A percentile compares a stretch with the other conserved stretches of the same genome.
Conservation (phyloP, 2,888 invertebrate species). For the Trisateles emortualis region DNA sequence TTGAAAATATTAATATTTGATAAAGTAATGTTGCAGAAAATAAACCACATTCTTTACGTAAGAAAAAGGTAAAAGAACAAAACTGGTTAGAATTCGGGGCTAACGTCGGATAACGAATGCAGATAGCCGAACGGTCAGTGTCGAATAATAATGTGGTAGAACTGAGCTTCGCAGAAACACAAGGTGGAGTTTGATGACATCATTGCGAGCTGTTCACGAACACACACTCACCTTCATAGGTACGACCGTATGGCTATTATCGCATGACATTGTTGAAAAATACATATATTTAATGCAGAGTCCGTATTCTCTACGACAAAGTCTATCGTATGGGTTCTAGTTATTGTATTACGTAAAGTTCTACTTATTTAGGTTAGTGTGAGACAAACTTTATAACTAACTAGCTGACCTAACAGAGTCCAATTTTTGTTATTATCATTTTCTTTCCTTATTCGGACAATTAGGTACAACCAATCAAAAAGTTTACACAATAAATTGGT, state of each 20-base stretch:
- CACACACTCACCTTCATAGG: conserved; percentile 73
- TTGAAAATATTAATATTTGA: conserved; percentile 5
- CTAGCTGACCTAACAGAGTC: too few species aligned
- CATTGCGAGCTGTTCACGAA: conserved; percentile 62
- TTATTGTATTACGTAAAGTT: too few species aligned
- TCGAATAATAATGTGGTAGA: conserved; percentile 75
- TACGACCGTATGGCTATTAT: conserved; percentile 37
- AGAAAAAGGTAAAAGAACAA: conserved; percentile 62
- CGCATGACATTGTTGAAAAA: conserved; percentile 45
- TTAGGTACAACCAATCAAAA: too few species aligned
- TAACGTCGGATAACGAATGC: conserved; percentile 64
- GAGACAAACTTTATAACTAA: too few species aligned
- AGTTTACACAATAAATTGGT: too few species aligned
- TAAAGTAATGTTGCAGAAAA: conserved; percentile 38
- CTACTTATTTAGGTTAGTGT: too few species aligned
- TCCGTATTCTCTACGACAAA: too few species aligned
- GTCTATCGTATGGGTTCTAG: too few species aligned
- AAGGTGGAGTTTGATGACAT: conserved; percentile 78
- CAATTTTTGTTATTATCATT: too few species aligned
- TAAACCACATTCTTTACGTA: conserved; percentile 48
- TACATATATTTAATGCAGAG: conserved; percentile 30
- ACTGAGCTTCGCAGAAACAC: conserved; percentile 77
- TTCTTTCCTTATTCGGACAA: too few species aligned
- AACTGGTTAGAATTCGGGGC: conserved; percentile 73
- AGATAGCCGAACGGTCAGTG: conserved; percentile 63